phyloP scores from a whole-genome alignment of 2,888 invertebrate species.

The Apocheima hispidaria region DNA sequence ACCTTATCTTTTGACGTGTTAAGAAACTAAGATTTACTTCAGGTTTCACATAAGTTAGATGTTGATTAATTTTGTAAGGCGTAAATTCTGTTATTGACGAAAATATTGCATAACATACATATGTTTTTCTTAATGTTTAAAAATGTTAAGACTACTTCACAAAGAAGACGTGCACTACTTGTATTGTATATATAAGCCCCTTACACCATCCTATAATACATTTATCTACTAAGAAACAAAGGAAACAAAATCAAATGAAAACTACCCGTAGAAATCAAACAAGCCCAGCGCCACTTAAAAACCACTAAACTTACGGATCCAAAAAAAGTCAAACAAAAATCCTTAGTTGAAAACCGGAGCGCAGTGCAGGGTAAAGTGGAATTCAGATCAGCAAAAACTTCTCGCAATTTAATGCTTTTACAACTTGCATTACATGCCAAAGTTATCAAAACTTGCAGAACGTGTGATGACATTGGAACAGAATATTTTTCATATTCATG shows the following conservation, averaged over 20 bases:
- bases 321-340: conserved; percentile 44
- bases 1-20: no score
- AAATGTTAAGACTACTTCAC: no score
- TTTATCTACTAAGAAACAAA: conserved; percentile 6
- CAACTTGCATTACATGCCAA: no score
- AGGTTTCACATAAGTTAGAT: no score
- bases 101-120: no score
- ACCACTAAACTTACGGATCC: conserved; percentile 40
- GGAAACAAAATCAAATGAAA: conserved; percentile 25
- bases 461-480: no score
- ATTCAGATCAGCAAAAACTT: not conserved
- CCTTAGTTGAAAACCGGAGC: conserved; percentile 31
- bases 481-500: no score
- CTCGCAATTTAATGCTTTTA: not conserved
- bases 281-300: conserved; percentile 36
- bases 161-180: no score
- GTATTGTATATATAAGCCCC: not conserved
- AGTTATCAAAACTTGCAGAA: not conserved
- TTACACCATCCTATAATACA: not conserved
- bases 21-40: no score
- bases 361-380: conserved; percentile 18
- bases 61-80: no score
- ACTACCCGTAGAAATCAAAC: conserved; percentile 24
- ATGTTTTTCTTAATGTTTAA: no score
- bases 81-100: no score